phyloP scores from a whole-genome alignment of 2,113 vertebrate species.

The Laticauda colubrina region DNA sequence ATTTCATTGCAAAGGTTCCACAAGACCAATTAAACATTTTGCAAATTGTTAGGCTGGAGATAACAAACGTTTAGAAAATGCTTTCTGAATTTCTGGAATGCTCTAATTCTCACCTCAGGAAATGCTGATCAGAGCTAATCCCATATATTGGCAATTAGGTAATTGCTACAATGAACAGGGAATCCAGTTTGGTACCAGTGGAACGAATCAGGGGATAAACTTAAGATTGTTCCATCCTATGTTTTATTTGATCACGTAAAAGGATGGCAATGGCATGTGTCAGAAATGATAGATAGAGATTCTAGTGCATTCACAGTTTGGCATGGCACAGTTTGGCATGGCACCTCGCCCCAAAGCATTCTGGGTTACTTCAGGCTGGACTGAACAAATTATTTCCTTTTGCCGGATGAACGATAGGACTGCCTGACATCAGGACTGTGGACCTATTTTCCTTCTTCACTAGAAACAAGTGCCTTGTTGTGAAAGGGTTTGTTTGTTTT shows the following conservation, averaged over 20 bases:
- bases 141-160: neutral
- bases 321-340: neutral
- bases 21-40: slow-evolving; percentile 52
- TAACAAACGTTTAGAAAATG: slow-evolving; percentile 31
- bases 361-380: neutral
- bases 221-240: too few species aligned
- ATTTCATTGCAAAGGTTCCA: slow-evolving; percentile 52
- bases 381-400: neutral
- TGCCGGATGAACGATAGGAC: neutral
- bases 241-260: neutral
- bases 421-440: neutral
- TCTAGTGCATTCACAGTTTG: neutral
- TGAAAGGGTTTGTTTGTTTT: neutral
- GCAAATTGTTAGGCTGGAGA: slow-evolving; percentile 36
- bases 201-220: neutral
- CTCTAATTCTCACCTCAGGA: neutral
- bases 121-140: neutral
- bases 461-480: neutral
- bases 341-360: neutral
- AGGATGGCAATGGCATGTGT: neutral
- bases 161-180: neutral
- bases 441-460: neutral
- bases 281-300: neutral
- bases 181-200: neutral
- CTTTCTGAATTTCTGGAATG: neutral